Conservation (phyloP, 2,113 vertebrate species). For the Bujurquina vittata region DNA sequence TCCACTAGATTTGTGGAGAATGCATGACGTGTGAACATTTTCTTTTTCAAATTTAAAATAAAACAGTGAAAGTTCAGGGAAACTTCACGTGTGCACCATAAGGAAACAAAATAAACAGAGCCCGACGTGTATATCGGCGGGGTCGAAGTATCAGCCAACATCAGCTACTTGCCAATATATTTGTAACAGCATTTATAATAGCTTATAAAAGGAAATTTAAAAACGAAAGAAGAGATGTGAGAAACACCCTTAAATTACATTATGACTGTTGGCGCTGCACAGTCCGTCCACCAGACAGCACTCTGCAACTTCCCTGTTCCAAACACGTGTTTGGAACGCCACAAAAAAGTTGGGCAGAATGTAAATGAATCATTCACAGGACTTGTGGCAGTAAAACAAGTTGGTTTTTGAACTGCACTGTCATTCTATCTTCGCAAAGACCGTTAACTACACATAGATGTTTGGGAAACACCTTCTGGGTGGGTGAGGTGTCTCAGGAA, state of each 20-base stretch:
- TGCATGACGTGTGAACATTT: background rate
- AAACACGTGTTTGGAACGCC: background rate
- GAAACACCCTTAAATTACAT: background rate
- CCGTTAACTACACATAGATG: background rate
- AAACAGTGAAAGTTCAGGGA: background rate
- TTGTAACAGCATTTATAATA: fast-evolving
- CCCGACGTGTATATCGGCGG: background rate
- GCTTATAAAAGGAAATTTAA: background rate
- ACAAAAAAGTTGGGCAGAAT: background rate
- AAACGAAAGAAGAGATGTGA: fast-evolving
- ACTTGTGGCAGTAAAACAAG: background rate
- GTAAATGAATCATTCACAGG: background rate
- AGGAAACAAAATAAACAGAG: background rate
- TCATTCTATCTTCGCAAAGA: background rate
- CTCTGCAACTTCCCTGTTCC: background rate
- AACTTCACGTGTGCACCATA: background rate
- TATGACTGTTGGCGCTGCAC: fast-evolving
- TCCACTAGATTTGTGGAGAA: background rate
- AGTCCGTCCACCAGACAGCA: background rate
- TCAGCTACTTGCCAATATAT: background rate
- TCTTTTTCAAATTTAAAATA: background rate
- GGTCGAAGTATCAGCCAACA: background rate
- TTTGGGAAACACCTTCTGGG: too few species aligned
- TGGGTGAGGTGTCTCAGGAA: too few species aligned
- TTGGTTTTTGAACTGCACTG: background rate